Conservation (phyloP, 2,888 invertebrate species). For the Leptogaster cylindrica region DNA sequence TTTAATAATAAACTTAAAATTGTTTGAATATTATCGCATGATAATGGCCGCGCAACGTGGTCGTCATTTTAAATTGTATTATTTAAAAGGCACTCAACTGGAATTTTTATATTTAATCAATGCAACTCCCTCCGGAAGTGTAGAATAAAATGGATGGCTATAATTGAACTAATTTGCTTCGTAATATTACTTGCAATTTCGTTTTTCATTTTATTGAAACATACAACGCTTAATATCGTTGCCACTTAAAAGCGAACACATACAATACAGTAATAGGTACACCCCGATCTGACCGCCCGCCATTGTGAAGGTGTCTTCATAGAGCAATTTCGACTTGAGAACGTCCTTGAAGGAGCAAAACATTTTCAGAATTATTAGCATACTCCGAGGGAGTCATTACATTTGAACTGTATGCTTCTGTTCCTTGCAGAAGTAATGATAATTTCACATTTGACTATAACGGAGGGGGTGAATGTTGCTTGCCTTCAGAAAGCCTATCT, state of each 20-base stretch:
- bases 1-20: background rate
- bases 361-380: conserved; percentile 10
- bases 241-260: no score
- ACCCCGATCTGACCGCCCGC: no score
- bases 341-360: no score
- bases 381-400: background rate
- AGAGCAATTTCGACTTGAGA: no score
- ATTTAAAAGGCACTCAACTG: background rate
- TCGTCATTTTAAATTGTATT: background rate
- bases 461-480: background rate
- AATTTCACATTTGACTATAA: background rate
- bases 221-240: no score
- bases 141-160: no score
- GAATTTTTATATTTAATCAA: background rate
- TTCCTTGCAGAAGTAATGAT: background rate
- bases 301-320: no score
- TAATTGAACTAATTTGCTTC: no score
- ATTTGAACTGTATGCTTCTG: background rate
- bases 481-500: background rate
- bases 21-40: background rate
- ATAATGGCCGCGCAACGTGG: background rate
- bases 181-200: no score
- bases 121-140: no score
- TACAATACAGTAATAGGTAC: no score
- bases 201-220: background rate